These are phyloP conservation scores for Julus scanicus DNA, from an alignment of 2,888 invertebrate species.

Conservation along the genomic window DNA sequence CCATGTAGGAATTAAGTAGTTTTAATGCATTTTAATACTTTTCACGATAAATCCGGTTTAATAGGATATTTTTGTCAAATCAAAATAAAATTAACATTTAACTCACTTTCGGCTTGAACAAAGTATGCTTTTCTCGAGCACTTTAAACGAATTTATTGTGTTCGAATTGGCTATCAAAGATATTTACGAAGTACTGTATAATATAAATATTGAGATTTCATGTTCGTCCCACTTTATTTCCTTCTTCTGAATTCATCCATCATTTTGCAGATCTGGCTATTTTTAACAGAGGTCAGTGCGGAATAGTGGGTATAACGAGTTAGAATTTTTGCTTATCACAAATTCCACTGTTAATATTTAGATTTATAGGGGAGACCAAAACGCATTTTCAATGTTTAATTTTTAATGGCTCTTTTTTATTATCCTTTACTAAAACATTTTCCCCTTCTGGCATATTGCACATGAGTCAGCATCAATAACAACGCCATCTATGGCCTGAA, in stretches of 20 bases:
- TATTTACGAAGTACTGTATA: background rate
- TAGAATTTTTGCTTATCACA: background rate
- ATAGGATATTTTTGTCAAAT: background rate
- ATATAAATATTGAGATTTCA: background rate
- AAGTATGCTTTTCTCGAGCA: background rate
- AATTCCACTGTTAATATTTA: background rate
- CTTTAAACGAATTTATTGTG: background rate
- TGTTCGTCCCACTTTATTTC: background rate
- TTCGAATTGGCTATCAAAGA: background rate
- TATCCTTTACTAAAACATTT: background rate
- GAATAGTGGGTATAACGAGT: background rate
- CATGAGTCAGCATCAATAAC: background rate
- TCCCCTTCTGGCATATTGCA: background rate
- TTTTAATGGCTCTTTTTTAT: background rate
- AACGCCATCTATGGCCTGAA: background rate
- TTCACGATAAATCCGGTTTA: conserved; percentile 9
- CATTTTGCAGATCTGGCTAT: background rate
- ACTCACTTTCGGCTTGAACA: background rate
- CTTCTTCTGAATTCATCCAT: background rate
- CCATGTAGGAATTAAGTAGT: background rate
- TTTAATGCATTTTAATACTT: conserved; percentile 34
- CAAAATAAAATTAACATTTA: conserved; percentile 37
- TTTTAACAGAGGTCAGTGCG: background rate
- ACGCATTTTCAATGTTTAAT: background rate
- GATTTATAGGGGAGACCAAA: background rate